phyloP scores from a whole-genome alignment of 2,888 invertebrate species.

The Cheilosia impressa region DNA sequence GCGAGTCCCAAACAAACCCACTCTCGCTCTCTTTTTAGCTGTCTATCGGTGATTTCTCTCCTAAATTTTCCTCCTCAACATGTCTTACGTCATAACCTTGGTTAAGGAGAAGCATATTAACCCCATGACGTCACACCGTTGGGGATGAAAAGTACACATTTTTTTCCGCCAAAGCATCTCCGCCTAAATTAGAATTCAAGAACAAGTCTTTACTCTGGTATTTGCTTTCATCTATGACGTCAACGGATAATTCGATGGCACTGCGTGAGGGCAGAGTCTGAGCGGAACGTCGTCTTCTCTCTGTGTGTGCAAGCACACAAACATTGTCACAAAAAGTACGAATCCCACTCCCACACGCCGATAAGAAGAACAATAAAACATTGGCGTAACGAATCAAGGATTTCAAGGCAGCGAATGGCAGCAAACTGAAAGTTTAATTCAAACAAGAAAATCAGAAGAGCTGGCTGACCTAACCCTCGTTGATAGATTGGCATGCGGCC shows the following conservation, averaged over 20 bases:
- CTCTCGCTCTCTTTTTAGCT: constrained; percentile 10
- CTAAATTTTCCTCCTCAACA: constrained; percentile 1
- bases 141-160: constrained; percentile 29
- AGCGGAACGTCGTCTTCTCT: background rate
- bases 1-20: background rate
- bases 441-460: constrained; percentile 15
- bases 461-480: constrained; percentile 38
- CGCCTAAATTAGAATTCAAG: constrained; percentile 55
- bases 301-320: background rate
- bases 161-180: constrained; percentile 14
- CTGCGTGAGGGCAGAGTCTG: constrained; percentile 5
- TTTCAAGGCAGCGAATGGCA: constrained; percentile 3
- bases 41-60: background rate
- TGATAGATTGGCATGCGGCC: constrained; percentile 18
- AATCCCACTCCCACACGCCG: background rate
- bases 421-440: constrained; percentile 46
- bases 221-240: constrained; percentile 69
- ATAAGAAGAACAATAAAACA: constrained; percentile 43
- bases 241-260: constrained; percentile 44
- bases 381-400: constrained; percentile 30
- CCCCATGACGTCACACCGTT: constrained; percentile 62
- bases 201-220: constrained; percentile 10
- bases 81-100: constrained; percentile 67
- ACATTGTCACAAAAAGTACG: constrained; percentile 23
- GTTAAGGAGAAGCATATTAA: constrained; percentile 59